These are phyloP conservation scores for Ectobius pallidus DNA, from an alignment of 2,888 invertebrate species.

Conservation along the genomic window DNA sequence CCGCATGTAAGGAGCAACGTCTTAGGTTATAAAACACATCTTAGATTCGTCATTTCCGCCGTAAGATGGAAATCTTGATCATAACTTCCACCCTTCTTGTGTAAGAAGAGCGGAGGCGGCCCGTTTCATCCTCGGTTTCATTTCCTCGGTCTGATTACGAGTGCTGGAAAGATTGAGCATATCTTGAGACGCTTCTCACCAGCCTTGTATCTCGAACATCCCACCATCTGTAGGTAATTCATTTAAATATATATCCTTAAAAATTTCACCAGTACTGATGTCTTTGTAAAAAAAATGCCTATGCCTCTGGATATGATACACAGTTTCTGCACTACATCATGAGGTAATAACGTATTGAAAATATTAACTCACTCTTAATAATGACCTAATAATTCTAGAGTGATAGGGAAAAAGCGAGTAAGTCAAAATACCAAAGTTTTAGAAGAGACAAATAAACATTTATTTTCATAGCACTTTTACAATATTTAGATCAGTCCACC, in stretches of 20 bases:
- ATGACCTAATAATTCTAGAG: no score
- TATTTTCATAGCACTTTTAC: no score
- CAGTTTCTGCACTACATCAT: no score
- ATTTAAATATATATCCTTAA: conserved; percentile 5
- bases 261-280: no score
- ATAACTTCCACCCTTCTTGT: conserved; percentile 21
- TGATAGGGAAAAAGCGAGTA: no score
- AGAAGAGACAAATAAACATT: no score
- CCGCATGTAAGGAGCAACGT: conserved; percentile 2
- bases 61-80: conserved; percentile 52
- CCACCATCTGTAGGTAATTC: not conserved
- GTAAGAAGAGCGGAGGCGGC: not conserved
- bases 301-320: no score
- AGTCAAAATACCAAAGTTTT: no score
- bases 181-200: not conserved
- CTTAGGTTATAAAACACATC: conserved; percentile 14
- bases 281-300: no score
- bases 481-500: no score
- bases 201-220: not conserved
- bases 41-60: conserved; percentile 54
- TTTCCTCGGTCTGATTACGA: conserved; percentile 15
- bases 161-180: not conserved
- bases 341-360: no score
- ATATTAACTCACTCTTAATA: no score
- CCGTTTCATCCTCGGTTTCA: conserved; percentile 1